Evolutionary conservation across 2,888 invertebrate genomes (phyloP).

Genomic region (Glaucopsyche alexis): DNA sequence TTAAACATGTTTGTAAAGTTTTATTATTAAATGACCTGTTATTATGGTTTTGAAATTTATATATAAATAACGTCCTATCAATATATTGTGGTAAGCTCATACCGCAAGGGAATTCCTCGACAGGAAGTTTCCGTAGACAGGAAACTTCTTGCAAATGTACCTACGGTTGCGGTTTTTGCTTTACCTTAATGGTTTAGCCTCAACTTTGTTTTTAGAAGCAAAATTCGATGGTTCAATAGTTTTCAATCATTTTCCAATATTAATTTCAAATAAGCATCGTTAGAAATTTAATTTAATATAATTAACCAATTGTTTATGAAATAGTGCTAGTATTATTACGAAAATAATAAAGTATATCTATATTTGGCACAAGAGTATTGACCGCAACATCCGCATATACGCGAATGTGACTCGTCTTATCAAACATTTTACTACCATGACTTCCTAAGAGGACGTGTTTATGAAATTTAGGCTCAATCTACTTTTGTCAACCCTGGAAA

Average conservation of each 20-base stretch:
- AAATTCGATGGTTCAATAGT: background rate
- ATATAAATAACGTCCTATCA: background rate
- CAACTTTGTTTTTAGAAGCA: background rate
- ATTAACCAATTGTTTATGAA: too few relatives aligned
- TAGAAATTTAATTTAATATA: too few relatives aligned
- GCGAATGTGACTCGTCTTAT: conserved; percentile 3
- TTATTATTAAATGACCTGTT: too few relatives aligned
- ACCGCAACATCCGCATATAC: background rate
- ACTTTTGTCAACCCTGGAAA: conserved; percentile 13
- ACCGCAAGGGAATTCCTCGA: background rate
- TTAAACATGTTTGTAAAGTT: too few relatives aligned
- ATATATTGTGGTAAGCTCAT: conserved; percentile 11
- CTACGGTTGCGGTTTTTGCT: background rate
- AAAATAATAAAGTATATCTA: background rate
- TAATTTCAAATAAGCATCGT: too few relatives aligned
- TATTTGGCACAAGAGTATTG: conserved; percentile 6
- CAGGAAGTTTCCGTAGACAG: background rate
- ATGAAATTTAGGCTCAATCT: background rate
- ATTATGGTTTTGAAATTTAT: too few relatives aligned
- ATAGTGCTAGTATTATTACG: too few relatives aligned
- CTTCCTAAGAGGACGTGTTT: conserved; percentile 2
- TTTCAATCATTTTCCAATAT: background rate
- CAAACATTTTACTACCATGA: background rate
- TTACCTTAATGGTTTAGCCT: background rate
- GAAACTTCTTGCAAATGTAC: background rate